Evolutionary conservation across 2,888 invertebrate genomes (phyloP).

Genomic region (Alloplasta piceator): DNA sequence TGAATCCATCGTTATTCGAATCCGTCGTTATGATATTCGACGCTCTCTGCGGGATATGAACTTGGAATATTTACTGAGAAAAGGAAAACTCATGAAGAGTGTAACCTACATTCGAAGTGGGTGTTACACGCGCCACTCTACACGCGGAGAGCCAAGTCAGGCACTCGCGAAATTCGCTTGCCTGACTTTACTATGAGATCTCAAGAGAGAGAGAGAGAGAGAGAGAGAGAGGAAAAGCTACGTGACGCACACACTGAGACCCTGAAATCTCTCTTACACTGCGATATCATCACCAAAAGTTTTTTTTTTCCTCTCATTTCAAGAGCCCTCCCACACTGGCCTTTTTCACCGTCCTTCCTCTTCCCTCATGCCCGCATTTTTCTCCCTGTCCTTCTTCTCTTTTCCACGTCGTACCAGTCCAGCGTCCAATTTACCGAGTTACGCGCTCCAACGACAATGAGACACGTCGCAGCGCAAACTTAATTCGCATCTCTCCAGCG

Average conservation of each 20-base stretch:
- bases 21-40: too few species aligned
- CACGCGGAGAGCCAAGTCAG: conserved; percentile 34
- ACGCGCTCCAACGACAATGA: conserved; percentile 20
- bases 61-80: not conserved
- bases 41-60: too few species aligned
- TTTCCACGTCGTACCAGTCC: not conserved
- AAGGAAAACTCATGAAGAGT: conserved; percentile 16
- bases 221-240: conserved; percentile 22
- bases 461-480: conserved; percentile 17
- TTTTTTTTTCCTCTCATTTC: conserved; percentile 37
- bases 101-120: conserved; percentile 49
- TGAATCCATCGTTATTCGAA: too few species aligned
- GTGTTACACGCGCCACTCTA: conserved; percentile 23
- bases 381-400: conserved; percentile 6
- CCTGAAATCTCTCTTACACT: conserved; percentile 9
- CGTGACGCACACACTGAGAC: conserved; percentile 51
- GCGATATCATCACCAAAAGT: conserved; percentile 25
- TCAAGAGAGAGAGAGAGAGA: conserved; percentile 30
- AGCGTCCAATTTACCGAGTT: conserved; percentile 39
- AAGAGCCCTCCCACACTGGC: conserved; percentile 12
- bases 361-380: conserved; percentile 22
- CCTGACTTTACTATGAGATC: conserved; percentile 59
- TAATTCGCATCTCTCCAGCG: not conserved
- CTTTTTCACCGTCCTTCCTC: conserved; percentile 20
- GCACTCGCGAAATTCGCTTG: conserved; percentile 61